phyloP scores from a whole-genome alignment of 1,140 invertebrate genomes.

The Hylaeus volcanicus region DNA sequence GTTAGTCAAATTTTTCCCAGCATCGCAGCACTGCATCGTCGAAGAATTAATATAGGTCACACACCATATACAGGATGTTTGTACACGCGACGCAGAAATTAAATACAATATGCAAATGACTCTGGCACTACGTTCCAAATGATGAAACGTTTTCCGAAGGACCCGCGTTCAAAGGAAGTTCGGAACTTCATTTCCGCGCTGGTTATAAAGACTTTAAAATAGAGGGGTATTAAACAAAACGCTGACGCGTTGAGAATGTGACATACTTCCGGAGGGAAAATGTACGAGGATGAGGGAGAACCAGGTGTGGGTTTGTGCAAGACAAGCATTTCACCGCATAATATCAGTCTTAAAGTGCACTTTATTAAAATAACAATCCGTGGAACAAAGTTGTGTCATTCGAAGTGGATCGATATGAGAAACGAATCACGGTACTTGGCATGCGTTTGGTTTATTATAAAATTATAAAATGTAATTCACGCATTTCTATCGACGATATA shows the following conservation, averaged over 20 bases:
- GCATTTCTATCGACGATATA: background rate
- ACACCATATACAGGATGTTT: background rate
- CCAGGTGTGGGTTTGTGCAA: conserved; percentile 48
- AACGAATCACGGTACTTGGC: background rate
- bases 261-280: conserved; percentile 11
- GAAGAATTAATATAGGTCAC: background rate
- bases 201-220: conserved; percentile 32
- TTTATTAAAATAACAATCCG: conserved; percentile 49
- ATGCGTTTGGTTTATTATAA: background rate
- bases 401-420: conserved; percentile 1
- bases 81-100: background rate
- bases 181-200: conserved; percentile 14
- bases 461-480: background rate
- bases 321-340: conserved; percentile 48
- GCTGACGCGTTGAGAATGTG: conserved; percentile 43
- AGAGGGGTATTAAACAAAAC: conserved; percentile 41
- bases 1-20: background rate
- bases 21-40: background rate
- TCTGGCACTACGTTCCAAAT: background rate
- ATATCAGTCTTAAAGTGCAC: conserved; percentile 50
- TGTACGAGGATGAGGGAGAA: conserved; percentile 16
- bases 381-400: conserved; percentile 16
- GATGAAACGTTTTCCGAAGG: conserved; percentile 8
- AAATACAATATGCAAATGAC: conserved; percentile 14
- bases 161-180: conserved; percentile 9